Percentiles rank a stretch among this genome's conserved stretches.
Conservation (phyloP, 2,113 vertebrate genomes). For the Cebidichthys violaceus region DNA sequence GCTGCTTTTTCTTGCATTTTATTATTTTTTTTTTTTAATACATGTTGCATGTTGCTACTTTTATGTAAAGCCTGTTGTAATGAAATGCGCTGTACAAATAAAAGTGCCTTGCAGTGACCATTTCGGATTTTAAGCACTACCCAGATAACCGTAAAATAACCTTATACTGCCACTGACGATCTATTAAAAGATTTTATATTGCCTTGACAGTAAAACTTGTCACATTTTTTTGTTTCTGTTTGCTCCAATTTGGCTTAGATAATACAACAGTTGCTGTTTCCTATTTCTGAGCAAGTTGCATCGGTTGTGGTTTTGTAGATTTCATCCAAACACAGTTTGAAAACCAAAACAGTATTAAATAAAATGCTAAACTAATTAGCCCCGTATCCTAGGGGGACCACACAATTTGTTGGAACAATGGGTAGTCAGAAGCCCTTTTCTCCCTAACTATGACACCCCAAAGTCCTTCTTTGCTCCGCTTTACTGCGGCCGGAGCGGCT, state of each 20-base stretch:
- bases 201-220: slow-evolving; percentile 35
- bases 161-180: slow-evolving; percentile 38
- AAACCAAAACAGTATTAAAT: slow-evolving; percentile 49
- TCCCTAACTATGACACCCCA: slow-evolving; percentile 4
- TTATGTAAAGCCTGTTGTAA: slow-evolving; percentile 11
- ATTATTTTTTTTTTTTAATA: slow-evolving; percentile 22
- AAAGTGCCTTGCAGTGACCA: slow-evolving; percentile 12
- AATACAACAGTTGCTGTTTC: slow-evolving; percentile 51
- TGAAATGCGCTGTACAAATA: slow-evolving; percentile 27
- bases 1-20: slow-evolving; percentile 12
- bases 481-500: not conserved
- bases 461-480: not conserved
- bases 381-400: slow-evolving; percentile 32
- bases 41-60: not conserved
- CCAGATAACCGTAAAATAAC: slow-evolving; percentile 34
- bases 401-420: slow-evolving; percentile 20
- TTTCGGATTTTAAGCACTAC: slow-evolving; percentile 22
- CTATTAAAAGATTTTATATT: slow-evolving; percentile 37
- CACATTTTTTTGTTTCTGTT: slow-evolving; percentile 34
- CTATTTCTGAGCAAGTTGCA: slow-evolving; percentile 51
- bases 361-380: slow-evolving; percentile 55
- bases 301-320: slow-evolving; percentile 30
- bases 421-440: not conserved
- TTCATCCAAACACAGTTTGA: slow-evolving; percentile 41
- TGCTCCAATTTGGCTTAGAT: slow-evolving; percentile 49